A percentile compares a stretch with the other conserved stretches of the same genome.
Evolutionary conservation across 2,797 vertebrate species (phyloP).

Genomic region (Acanthornis magna): DNA sequence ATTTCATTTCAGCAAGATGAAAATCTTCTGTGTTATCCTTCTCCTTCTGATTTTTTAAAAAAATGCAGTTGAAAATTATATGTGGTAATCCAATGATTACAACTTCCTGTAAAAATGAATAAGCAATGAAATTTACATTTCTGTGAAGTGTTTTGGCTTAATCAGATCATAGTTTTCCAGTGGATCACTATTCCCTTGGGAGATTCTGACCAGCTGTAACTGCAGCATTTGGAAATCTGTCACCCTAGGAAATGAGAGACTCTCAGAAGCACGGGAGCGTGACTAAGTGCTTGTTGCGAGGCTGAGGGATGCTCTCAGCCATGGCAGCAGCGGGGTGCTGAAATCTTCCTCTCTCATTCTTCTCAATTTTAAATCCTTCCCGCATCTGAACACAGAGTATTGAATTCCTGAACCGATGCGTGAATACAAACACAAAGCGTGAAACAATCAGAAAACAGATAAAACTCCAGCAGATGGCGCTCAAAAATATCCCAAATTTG

Average conservation of each 20-base stretch:
- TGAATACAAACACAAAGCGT: rapidly evolving
- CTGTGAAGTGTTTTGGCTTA: background rate
- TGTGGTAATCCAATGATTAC: background rate
- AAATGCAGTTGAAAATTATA: background rate
- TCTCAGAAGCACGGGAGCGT: background rate
- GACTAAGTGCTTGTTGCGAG: background rate
- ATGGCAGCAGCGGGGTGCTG: background rate
- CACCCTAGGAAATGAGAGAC: background rate
- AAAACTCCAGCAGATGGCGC: conserved; percentile 55
- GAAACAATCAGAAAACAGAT: background rate
- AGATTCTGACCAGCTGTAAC: background rate
- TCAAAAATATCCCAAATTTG: conserved; percentile 22
- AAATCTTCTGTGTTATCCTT: background rate
- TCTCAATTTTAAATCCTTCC: background rate
- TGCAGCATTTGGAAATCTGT: background rate
- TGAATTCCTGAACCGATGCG: rapidly evolving
- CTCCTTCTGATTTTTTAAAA: background rate
- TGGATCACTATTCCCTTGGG: background rate
- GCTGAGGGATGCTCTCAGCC: background rate
- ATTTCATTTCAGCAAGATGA: background rate
- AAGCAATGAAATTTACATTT: background rate
- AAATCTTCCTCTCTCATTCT: background rate
- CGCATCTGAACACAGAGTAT: background rate
- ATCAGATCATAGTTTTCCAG: background rate
- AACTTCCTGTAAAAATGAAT: background rate